Percentiles rank a stretch among this genome's conserved stretches.
Evolutionary conservation across 2,113 vertebrate species (phyloP).

Genomic region (Rhea americana): DNA sequence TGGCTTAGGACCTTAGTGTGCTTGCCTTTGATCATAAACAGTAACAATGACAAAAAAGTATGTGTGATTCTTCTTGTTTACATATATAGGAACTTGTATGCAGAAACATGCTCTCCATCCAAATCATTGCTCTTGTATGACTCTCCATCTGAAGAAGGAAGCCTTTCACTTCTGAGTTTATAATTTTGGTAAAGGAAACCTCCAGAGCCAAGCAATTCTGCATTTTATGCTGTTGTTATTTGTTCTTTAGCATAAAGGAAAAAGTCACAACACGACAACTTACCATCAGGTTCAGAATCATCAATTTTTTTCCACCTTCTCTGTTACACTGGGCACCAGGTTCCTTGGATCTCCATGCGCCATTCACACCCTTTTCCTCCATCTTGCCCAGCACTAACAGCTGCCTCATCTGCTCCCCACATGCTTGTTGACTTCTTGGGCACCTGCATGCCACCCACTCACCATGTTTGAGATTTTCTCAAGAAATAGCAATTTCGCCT

Average conservation of each 20-base stretch:
- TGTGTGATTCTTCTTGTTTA: neutral
- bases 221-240: neutral
- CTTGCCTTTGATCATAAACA: neutral
- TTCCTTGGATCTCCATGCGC: neutral
- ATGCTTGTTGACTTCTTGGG: neutral
- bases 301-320: accelerated
- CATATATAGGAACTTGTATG: neutral
- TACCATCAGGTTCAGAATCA: neutral
- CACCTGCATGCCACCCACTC: accelerated
- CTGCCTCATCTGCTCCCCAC: neutral
- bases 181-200: neutral
- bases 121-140: neutral
- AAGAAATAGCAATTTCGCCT: neutral
- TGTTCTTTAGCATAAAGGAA: neutral
- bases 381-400: neutral
- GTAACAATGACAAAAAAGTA: accelerated
- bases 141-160: neutral
- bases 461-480: neutral
- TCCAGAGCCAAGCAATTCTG: neutral
- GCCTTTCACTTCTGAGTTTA: neutral
- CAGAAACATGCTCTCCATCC: neutral
- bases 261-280: neutral
- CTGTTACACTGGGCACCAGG: too few relatives aligned
- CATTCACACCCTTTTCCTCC: neutral
- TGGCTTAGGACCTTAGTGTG: too few relatives aligned